Base-by-base conservation (phyloP, 37 sponge, comb jelly and placozoan genomes). In the Eunapius fragilis region DNA sequence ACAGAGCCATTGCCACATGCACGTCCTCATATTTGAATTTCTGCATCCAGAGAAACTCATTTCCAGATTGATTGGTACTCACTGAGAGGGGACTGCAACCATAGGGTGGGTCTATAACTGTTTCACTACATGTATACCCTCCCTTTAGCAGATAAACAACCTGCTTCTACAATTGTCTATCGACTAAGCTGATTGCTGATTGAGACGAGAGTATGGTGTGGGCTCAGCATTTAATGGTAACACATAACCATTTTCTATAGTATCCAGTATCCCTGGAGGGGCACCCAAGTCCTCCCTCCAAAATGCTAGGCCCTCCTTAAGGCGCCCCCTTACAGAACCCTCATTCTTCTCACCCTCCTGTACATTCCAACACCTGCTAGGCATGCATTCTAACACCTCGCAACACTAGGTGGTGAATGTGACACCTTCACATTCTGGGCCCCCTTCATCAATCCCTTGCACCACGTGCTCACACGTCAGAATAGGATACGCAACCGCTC, bases 21-120 rank as follows among this genome's bases (percentile, higher is more conserved):
- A 86, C 25, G 45, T 78, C 86, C 37, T 85, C 86, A 77, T 76
- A 86, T 79, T 78, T 79, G 67, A 86, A 79, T 30, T 79, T 78
- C 19, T 86, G 45, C 49, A 72, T 79, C 69, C 58, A 70, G 0
- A 86, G 38, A 37, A 33, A 70, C 31, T 68, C 24, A 26, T 85
- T 76, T 25, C 71, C 79, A 26, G 19, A 19, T n/a, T n/a, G n/a
- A n/a, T n/a, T n/a, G n/a, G n/a, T n/a, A n/a, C n/a, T 80, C n/a
- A 86, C 87, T 25, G 71, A 68, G 49, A 86, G 37, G 14, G 87
- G 87, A 32, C 80, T 78, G 70, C 87, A 86, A 33, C 78, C 73
- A 28, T 27, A 24, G 79, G 79, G 50, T 26, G 13, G 25, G 3
- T 45, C 27, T 83, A 5, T n/a, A 83, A 38, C 5, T 73, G 31